phyloP scores from a whole-genome alignment of 2,888 invertebrate genomes.

The Erebia aethiops region DNA sequence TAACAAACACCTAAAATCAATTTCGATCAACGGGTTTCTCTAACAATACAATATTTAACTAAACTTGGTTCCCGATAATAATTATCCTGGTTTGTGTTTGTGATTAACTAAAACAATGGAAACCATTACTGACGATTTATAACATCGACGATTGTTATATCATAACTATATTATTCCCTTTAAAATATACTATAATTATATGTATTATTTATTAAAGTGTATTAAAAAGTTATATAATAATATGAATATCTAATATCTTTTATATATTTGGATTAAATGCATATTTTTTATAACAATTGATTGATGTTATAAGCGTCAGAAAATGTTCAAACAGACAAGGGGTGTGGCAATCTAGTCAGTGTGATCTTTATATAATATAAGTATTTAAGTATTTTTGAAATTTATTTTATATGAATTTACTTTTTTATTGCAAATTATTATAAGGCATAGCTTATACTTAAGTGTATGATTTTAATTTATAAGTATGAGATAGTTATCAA shows the following conservation, averaged over 20 bases:
- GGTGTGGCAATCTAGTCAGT: constrained; percentile 83
- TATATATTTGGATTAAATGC: neutral
- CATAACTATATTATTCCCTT: neutral
- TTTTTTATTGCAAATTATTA: constrained; percentile 24
- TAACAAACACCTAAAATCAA: constrained; percentile 32
- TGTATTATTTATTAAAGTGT: no score
- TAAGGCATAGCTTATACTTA: constrained; percentile 24
- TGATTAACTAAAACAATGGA: constrained; percentile 56
- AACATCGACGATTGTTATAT: constrained; percentile 21
- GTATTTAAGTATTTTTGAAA: constrained; percentile 46
- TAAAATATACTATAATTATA: neutral
- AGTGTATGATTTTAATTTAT: constrained; percentile 35
- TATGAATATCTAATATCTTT: neutral
- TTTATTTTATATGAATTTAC: constrained; percentile 41
- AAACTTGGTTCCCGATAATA: constrained; percentile 25
- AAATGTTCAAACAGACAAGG: constrained; percentile 65
- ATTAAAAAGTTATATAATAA: no score
- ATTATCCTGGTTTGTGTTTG: constrained; percentile 51
- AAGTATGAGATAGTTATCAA: constrained; percentile 34
- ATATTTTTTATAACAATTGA: constrained; percentile 11
- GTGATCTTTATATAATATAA: constrained; percentile 66
- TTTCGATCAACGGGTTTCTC: constrained; percentile 30
- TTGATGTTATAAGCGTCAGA: constrained; percentile 41
- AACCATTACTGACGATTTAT: constrained; percentile 23
- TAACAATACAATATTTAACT: constrained; percentile 23